Conservation (phyloP, 1,140 invertebrate genomes). For the Drosophila sp. region DNA sequence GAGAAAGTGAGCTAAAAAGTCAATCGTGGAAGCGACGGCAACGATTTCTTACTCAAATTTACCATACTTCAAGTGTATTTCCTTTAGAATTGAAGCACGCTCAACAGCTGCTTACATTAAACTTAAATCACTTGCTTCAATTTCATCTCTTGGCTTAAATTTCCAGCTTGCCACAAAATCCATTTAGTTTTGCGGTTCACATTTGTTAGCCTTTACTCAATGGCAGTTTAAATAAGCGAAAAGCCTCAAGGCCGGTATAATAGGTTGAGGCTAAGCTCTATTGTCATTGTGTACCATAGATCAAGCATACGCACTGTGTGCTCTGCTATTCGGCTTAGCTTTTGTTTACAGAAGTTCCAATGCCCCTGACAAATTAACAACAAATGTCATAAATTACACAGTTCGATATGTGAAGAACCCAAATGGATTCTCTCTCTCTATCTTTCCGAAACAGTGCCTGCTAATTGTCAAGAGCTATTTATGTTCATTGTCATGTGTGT, state of each 20-base stretch:
- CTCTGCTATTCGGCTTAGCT: conserved; percentile 49
- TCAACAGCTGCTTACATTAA: neutral
- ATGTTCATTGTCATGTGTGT: conserved; percentile 57
- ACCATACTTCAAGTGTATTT: too few species aligned
- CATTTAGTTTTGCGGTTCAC: conserved; percentile 63
- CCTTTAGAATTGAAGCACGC: neutral
- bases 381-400: conserved; percentile 77
- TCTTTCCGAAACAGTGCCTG: conserved; percentile 11
- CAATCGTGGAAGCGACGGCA: neutral
- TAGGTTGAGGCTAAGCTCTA: conserved; percentile 34
- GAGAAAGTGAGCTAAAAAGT: neutral
- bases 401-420: conserved; percentile 56
- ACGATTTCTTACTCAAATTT: neutral
- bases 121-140: conserved; percentile 1
- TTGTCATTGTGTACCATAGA: conserved; percentile 63
- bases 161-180: conserved; percentile 37
- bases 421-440: neutral
- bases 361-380: conserved; percentile 75
- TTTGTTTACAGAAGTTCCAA: conserved; percentile 48
- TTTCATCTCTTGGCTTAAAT: neutral
- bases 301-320: conserved; percentile 74
- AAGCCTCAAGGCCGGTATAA: conserved; percentile 25
- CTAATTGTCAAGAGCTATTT: conserved; percentile 62
- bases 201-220: conserved; percentile 67
- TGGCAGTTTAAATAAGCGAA: conserved; percentile 58